Base-by-base conservation (phyloP, 2,888 invertebrate genomes). In the Apotomis capreana region DNA sequence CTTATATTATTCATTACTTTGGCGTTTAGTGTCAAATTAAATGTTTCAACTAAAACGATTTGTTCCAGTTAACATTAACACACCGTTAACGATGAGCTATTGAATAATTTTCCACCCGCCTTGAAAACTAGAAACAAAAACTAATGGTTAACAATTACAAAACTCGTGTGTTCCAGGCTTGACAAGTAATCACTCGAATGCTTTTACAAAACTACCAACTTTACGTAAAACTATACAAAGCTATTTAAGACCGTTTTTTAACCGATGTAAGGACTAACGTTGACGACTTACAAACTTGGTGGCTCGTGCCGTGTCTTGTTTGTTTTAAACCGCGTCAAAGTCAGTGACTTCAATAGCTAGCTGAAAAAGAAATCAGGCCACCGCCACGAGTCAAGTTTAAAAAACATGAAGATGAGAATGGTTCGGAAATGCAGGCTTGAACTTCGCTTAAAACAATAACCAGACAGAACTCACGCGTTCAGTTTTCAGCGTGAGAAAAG, bases 61-160 rank as follows among this genome's bases (percentile, higher is more conserved):
- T 46, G 46, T 65, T 57, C 55, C 46, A 65, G 65, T 65, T 54
- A 40, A 57, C 26, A 57, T 46, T 65, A 57, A 57, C 54, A 54
- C 13, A 13, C 54, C 58, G 61, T 57, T 61, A 67, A 68, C 61
- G 58, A 54, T 52, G n/a, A 76, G 74, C 70, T 74, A 74, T 77
- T 74, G 82, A 82, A 83, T 84, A 82, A 52, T 82, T 85, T 84
- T 82, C 71, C 84, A 86, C 82, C 81, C 60, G 49, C 60, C 78
- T 80, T 79, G 73, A 59, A 74, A 78, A 77, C 77, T 68, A 49
- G 68, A 36, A 68, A 81, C 80, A 83, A 82, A 81, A 63, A 76
- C 73, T 76, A 81, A 81, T 78, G 77, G 76, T 78, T 77, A 75
- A 70, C 79, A 78, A 80, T 82, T 81, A 77, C 44, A 72, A 78